phyloP scores from a whole-genome alignment of 2,888 invertebrate genomes.

The Hydrotaea diabolus region DNA sequence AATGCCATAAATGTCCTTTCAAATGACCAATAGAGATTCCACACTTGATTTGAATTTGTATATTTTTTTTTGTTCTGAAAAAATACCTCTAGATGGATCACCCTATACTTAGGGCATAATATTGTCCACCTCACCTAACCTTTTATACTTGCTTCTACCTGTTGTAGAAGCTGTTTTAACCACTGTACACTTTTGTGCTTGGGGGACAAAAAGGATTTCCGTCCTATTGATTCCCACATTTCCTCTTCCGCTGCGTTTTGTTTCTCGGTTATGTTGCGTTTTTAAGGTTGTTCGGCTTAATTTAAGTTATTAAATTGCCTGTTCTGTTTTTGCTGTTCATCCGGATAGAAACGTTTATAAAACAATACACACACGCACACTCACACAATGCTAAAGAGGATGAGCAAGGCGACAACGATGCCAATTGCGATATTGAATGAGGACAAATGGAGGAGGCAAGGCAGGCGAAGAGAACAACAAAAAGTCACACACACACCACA shows the following conservation, averaged over 20 bases:
- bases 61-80: too few species aligned
- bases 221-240: neutral
- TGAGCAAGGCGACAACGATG: neutral
- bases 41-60: too few species aligned
- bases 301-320: constrained; percentile 12
- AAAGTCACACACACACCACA: too few species aligned
- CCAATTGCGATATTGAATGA: constrained; percentile 1
- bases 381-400: neutral
- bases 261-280: neutral
- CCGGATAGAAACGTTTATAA: constrained; percentile 12
- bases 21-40: too few species aligned
- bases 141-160: neutral
- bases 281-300: constrained; percentile 1
- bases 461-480: neutral
- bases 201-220: neutral
- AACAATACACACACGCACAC: constrained; percentile 1
- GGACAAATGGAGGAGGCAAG: neutral
- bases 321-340: neutral
- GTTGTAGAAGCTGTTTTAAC: neutral
- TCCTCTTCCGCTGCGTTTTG: neutral
- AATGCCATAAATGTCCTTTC: too few species aligned
- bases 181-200: neutral
- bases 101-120: too few species aligned
- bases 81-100: too few species aligned
- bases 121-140: too few species aligned